phyloP scores from a whole-genome alignment of 2,113 vertebrate genomes.

The Lucifuga dentata region DNA sequence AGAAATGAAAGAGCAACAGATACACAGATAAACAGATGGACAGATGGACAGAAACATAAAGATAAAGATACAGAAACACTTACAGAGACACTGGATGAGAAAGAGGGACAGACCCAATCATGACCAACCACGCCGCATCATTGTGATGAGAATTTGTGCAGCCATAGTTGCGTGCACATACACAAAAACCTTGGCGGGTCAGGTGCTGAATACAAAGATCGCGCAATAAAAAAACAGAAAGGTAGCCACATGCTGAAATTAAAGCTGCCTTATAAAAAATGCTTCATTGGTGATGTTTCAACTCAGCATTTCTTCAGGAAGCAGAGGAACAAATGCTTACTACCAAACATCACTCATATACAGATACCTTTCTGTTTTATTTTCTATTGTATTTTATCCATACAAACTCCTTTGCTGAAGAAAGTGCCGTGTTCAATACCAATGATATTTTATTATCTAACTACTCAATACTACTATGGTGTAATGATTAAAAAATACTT shows the following conservation, averaged over 20 bases:
- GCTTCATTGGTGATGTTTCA: background rate
- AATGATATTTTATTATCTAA: too few species aligned
- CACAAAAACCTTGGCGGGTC: slow-evolving; percentile 18
- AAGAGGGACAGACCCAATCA: slow-evolving; percentile 20
- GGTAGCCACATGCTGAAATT: background rate
- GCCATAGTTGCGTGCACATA: slow-evolving; percentile 2
- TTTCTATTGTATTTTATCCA: too few species aligned
- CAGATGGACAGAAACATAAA: slow-evolving; percentile 50
- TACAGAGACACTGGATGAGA: slow-evolving; percentile 24
- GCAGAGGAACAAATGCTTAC: background rate
- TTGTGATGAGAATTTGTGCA: slow-evolving; percentile 33
- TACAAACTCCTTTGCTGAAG: too few species aligned
- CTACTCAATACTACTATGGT: too few species aligned
- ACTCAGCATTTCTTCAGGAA: background rate
- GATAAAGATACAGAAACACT: slow-evolving; percentile 47
- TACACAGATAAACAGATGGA: slow-evolving; percentile 13
- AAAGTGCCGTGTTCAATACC: too few species aligned
- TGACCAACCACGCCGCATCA: slow-evolving; percentile 7
- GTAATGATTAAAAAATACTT: too few species aligned
- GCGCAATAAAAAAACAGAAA: background rate
- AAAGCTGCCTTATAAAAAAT: too few species aligned
- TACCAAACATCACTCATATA: background rate
- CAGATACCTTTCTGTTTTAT: too few species aligned
- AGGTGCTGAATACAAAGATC: slow-evolving; percentile 4
- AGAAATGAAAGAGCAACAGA: slow-evolving; percentile 31